phyloP scores from a whole-genome alignment of 2,797 vertebrate species.

The Sebastolobus alascanus region DNA sequence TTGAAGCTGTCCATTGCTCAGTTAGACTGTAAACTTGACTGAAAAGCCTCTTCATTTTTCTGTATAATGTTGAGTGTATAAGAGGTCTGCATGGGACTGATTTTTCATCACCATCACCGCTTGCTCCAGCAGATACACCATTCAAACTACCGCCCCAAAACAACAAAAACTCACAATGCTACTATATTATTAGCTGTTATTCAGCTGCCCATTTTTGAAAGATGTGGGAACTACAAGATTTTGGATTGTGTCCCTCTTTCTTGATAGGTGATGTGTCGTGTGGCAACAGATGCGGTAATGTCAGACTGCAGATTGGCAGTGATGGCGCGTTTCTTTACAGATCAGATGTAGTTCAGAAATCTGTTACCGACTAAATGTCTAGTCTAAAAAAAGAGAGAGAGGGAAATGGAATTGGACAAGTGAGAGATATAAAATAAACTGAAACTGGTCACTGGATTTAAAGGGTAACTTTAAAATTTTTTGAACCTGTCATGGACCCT shows the following conservation, averaged over 20 bases:
- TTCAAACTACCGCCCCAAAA: background rate
- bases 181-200: background rate
- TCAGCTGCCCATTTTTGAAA: background rate
- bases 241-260: background rate
- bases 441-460: too few relatives aligned
- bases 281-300: background rate
- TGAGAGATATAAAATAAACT: background rate
- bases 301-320: background rate
- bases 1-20: background rate
- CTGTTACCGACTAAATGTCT: background rate
- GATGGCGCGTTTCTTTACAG: background rate
- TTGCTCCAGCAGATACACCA: background rate
- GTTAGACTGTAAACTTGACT: background rate
- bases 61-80: background rate
- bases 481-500: too few relatives aligned
- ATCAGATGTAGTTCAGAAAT: background rate
- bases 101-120: background rate
- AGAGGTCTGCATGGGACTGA: conserved; percentile 16
- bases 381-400: background rate
- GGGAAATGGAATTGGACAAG: background rate
- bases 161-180: background rate
- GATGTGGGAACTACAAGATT: background rate
- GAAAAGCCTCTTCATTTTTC: background rate
- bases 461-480: too few relatives aligned
- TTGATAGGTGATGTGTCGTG: background rate